These are phyloP conservation scores for Strigamia maritima DNA, from an alignment of 2,888 invertebrate species.

Conservation along the genomic window DNA sequence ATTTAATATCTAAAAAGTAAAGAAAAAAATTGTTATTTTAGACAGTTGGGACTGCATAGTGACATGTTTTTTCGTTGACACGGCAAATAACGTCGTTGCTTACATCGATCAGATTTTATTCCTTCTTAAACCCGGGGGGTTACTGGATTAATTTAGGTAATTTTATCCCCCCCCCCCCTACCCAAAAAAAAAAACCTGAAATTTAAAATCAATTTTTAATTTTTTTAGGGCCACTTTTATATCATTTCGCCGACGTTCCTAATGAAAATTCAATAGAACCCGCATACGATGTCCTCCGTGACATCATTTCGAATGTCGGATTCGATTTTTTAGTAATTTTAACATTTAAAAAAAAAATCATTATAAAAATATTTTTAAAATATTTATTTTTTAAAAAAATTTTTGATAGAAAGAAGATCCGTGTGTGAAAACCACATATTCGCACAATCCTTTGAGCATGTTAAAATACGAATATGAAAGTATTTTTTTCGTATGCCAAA, in stretches of 20 bases:
- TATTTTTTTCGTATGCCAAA: slow-evolving; percentile 85
- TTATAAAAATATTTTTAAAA: neutral
- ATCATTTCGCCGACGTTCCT: slow-evolving; percentile 78
- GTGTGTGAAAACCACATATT: slow-evolving; percentile 79
- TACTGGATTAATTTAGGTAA: slow-evolving; percentile 78
- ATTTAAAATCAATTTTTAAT: neutral
- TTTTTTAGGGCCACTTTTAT: slow-evolving; percentile 72
- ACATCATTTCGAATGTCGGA: slow-evolving; percentile 76
- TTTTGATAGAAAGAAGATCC: slow-evolving; percentile 69
- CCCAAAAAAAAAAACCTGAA: neutral
- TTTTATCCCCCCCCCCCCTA: too few species aligned
- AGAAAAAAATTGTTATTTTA: slow-evolving; percentile 44
- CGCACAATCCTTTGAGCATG: slow-evolving; percentile 90
- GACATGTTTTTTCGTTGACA: slow-evolving; percentile 98
- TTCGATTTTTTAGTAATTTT: slow-evolving; percentile 56
- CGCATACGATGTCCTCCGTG: slow-evolving; percentile 75
- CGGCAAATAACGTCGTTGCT: slow-evolving; percentile 91
- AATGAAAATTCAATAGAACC: slow-evolving; percentile 89
- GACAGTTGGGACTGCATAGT: slow-evolving; percentile 87
- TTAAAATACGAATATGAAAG: slow-evolving; percentile 87
- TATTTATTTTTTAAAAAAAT: neutral
- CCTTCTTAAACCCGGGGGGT: slow-evolving; percentile 83
- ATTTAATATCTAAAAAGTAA: neutral
- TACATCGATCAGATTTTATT: slow-evolving; percentile 89
- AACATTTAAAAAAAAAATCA: neutral